A percentile compares a stretch with the other conserved stretches of the same genome.
Conservation (phyloP, 37 sponge, comb jelly and placozoan genomes). For the Theonella swinhoei region DNA sequence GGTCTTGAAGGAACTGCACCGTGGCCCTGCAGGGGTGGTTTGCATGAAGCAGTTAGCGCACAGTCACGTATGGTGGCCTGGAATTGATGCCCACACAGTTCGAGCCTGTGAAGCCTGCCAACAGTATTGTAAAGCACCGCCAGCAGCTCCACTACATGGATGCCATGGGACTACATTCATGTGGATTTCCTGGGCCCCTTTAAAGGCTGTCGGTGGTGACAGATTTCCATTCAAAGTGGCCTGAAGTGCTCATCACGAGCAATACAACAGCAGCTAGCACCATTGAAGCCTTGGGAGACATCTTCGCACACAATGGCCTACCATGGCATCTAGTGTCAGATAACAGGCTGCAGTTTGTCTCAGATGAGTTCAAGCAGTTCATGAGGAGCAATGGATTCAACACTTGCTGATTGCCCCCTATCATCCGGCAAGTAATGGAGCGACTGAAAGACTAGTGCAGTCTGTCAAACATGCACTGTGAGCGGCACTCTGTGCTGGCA, state of each 20-base stretch:
- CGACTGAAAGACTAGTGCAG: constrained; percentile 12
- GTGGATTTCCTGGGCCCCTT: constrained; percentile 50
- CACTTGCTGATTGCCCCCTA: constrained; percentile 32
- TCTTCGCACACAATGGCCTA: constrained; percentile 37
- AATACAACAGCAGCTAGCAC: constrained; percentile 16
- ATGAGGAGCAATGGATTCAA: constrained; percentile 24
- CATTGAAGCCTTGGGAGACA: neutral
- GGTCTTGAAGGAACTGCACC: constrained; percentile 36
- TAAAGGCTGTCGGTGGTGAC: constrained; percentile 15
- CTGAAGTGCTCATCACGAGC: constrained; percentile 14
- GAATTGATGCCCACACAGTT: constrained; percentile 11
- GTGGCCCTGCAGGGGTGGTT: constrained; percentile 18
- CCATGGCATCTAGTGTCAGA: constrained; percentile 35
- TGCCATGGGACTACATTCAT: constrained; percentile 60
- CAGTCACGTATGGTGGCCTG: constrained; percentile 59
- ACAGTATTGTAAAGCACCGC: neutral
- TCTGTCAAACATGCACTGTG: constrained; percentile 5
- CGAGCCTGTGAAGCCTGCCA: constrained; percentile 20
- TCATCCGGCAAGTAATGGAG: constrained; percentile 42
- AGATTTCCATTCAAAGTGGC: constrained; percentile 63
- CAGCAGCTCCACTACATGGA: constrained; percentile 33
- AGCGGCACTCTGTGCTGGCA: neutral
- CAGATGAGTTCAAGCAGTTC: constrained; percentile 16
- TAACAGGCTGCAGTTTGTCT: constrained; percentile 48
- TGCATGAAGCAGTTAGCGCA: constrained; percentile 37